Conservation (phyloP, 2,888 invertebrate genomes). For the Auanema sp. region DNA sequence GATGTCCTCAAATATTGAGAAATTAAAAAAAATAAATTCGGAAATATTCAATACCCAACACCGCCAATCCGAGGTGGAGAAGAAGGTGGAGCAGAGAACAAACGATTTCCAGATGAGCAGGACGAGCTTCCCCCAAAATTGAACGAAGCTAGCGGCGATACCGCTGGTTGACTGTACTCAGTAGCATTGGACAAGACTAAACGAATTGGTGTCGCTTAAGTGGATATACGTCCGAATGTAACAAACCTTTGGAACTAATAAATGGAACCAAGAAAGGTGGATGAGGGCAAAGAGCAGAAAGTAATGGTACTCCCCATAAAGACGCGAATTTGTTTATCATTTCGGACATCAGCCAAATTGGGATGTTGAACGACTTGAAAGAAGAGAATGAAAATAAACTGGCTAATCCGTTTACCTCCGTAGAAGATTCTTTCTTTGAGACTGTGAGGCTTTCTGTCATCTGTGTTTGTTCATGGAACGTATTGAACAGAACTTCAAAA, state of each 20-base stretch:
- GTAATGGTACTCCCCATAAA: slow-evolving; percentile 47
- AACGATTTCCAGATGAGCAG: slow-evolving; percentile 31
- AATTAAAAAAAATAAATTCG: too few species aligned
- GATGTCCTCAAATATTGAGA: slow-evolving; percentile 14
- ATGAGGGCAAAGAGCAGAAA: slow-evolving; percentile 42
- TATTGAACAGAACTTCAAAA: slow-evolving; percentile 51
- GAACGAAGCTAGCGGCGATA: slow-evolving; percentile 18
- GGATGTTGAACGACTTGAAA: slow-evolving; percentile 24
- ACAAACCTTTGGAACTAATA: slow-evolving; percentile 27
- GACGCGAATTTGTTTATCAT: slow-evolving; percentile 37
- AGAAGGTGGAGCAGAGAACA: slow-evolving; percentile 25
- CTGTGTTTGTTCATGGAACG: slow-evolving; percentile 33
- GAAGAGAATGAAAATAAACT: slow-evolving; percentile 3
- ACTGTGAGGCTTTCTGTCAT: background rate
- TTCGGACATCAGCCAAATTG: slow-evolving; percentile 35
- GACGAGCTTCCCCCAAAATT: slow-evolving; percentile 24
- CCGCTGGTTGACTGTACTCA: slow-evolving; percentile 15
- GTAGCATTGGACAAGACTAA: slow-evolving; percentile 8
- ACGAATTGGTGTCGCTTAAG: background rate
- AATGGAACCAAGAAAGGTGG: slow-evolving; percentile 45
- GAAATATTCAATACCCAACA: slow-evolving; percentile 13
- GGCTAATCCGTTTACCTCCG: background rate
- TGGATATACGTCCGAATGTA: background rate
- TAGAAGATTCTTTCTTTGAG: background rate
- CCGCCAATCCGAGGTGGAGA: slow-evolving; percentile 17